Base-by-base conservation (phyloP, 1,140 invertebrate genomes). In the Dufourea novaeangliae region DNA sequence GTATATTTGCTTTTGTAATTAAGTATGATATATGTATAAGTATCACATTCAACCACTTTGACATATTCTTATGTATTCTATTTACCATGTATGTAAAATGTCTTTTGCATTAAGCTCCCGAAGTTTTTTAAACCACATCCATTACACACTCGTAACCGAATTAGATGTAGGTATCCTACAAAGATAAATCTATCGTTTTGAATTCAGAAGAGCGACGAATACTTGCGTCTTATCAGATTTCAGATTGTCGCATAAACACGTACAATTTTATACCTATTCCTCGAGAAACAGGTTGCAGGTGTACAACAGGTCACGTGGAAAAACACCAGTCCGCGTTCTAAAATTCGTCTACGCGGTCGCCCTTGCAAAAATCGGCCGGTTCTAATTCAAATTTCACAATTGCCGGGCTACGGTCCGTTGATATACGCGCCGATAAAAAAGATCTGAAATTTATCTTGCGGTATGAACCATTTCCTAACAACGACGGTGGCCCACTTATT, bases 381-480 rank as follows among this genome's bases (percentile, higher is more conserved):
- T 79, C 80, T 84, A 83, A 84, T 52, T 67, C 44, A 14, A 20
- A 22, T 84, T 74, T 79, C 72, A 8, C 34, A 75, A 81, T 74
- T 52, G 10, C 20, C 5, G 0, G n/a, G 14, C 14, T 12, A 22
- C n/a, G 57, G 37, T n/a, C 32, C 46, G 27, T 39, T 25, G 10
- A 11, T 22, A 10, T 22, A 25, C 32, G 10, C n/a, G n/a, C 12
- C 17, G 52, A 67, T 50, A 82, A 46, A 44, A n/a, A 32, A 72
- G 59, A 71, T 81, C 68, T 63, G 25, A 14, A 14, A 78, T 50
- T 69, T 81, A 66, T 80, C 46, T 80, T 46, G 39, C 22, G 17
- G 11, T 20, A 56, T 10, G 46, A 41, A 68, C 10, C 50, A 62
- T 83, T 83, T 83, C 73, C 27, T 68, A 83, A 80, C 62, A 46